Conservation (phyloP, 1,140 invertebrate species). For the Drosophila saltans region DNA sequence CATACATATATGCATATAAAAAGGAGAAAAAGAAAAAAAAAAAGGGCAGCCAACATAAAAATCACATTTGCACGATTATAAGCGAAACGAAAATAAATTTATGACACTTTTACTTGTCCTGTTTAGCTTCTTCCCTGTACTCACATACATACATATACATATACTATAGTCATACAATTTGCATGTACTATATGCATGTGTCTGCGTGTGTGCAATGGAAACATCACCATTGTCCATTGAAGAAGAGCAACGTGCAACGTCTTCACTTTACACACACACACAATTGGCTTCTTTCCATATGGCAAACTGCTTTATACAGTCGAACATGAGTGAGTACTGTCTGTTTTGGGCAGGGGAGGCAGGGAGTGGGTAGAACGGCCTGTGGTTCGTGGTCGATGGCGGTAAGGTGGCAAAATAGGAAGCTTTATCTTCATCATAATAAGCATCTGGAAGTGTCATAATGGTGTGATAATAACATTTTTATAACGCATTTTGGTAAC, state of each 20-base stretch:
- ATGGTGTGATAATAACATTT: slow-evolving; percentile 37
- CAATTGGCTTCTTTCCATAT: slow-evolving; percentile 22
- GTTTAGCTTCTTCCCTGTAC: slow-evolving; percentile 9
- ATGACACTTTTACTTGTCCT: slow-evolving; percentile 28
- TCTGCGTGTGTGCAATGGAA: slow-evolving; percentile 6
- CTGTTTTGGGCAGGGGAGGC: too few species aligned
- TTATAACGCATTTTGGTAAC: slow-evolving; percentile 37
- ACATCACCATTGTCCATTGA: slow-evolving; percentile 18
- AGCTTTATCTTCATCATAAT: slow-evolving; percentile 35
- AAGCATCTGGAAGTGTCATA: slow-evolving; percentile 34
- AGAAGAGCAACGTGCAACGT: slow-evolving; percentile 4
- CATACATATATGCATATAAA: neutral
- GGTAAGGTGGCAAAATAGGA: slow-evolving; percentile 10
- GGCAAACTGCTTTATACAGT: slow-evolving; percentile 10
- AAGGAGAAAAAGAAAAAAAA: neutral
- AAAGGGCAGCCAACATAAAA: slow-evolving; percentile 23
- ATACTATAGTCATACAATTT: slow-evolving; percentile 13
- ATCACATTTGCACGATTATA: slow-evolving; percentile 37
- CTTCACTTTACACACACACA: slow-evolving; percentile 5
- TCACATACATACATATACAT: neutral
- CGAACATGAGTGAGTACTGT: slow-evolving; percentile 6
- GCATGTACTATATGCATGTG: slow-evolving; percentile 8
- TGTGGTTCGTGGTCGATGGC: neutral
- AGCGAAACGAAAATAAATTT: slow-evolving; percentile 36
- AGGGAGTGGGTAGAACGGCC: too few species aligned